Conservation (phyloP, 2,888 invertebrate genomes). For the Ganaspis brasiliensis region DNA sequence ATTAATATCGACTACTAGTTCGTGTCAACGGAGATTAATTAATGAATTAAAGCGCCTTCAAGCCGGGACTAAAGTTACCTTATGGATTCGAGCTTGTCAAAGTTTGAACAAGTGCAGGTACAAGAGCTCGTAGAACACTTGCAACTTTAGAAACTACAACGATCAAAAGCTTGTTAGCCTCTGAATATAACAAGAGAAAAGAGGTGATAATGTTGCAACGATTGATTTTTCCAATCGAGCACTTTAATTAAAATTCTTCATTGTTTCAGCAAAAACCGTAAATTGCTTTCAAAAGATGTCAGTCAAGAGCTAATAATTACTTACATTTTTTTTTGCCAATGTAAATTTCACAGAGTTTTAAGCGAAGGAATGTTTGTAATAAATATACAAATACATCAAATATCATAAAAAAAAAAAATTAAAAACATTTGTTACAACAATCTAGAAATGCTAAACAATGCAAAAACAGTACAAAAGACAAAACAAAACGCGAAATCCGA, state of each 20-base stretch:
- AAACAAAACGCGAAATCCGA: background rate
- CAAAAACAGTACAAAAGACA: background rate
- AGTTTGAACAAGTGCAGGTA: constrained; percentile 33
- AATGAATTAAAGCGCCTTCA: constrained; percentile 31
- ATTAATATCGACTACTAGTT: constrained; percentile 29
- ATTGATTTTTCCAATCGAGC: constrained; percentile 10
- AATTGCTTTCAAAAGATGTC: too few relatives aligned
- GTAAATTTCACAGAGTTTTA: too few relatives aligned
- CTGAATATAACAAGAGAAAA: constrained; percentile 31
- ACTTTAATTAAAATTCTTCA: constrained; percentile 4
- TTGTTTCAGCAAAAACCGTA: background rate
- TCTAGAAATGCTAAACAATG: too few relatives aligned
- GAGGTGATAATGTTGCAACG: background rate
- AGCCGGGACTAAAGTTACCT: constrained; percentile 36
- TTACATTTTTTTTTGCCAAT: background rate
- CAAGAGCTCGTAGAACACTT: constrained; percentile 34
- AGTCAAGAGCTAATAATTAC: too few relatives aligned
- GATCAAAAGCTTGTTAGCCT: constrained; percentile 41
- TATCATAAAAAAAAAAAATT: too few relatives aligned
- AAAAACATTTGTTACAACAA: too few relatives aligned
- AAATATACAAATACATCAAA: too few relatives aligned
- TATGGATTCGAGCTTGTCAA: constrained; percentile 34
- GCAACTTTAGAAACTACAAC: constrained; percentile 32
- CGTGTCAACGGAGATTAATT: constrained; percentile 38
- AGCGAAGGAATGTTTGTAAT: too few relatives aligned